Base-by-base conservation (phyloP, 37 sponge, comb jelly and placozoan genomes). In the Oopsacas minuta region DNA sequence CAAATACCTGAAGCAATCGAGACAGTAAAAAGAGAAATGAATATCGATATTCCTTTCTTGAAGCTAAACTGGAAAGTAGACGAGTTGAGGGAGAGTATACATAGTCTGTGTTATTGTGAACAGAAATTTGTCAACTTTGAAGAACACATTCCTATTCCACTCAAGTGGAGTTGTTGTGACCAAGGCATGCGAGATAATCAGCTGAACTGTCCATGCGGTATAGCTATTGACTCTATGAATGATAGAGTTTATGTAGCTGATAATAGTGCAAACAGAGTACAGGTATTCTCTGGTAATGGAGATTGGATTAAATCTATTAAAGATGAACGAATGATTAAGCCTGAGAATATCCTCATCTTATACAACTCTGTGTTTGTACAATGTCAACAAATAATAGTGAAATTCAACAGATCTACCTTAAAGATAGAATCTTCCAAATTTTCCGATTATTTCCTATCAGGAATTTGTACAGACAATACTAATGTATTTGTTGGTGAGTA, bases 141-240 rank as follows among this genome's bases (percentile, higher is more conserved):
- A 34, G 75, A 61, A 61, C 32, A n/a, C 20, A 61, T 34, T 12
- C 7, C 7, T 61, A 3, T 25, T 61, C 7, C 5, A 61, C 75
- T 61, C 28, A 61, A 61, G 30, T 61, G 75, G 75, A 12, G 75
- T 61, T 32, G 1, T 7, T 61, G 75, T 61, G 75, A 12, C 1
- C 22, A 34, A 61, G 75, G 75, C 5, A 61, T 32, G 75, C 32
- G 75, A 61, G 75, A 61, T n/a, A 61, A 61, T 3, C 17, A 61
- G 28, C 75, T 61, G 20, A n/a, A 12, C 32, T 25, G 22, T n/a
- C 75, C 75, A 61, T n/a, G 7, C 1, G 75, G 75, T 61, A 12
- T 61, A 61, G 75, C 75, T 10, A 61, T n/a, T 32, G 30, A 61
- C 22, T 61, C 75, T 25, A 61, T 61, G 75, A 61, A 61, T 61